Conservation (phyloP, 2,888 invertebrate genomes). For the Drosophila siamana region DNA sequence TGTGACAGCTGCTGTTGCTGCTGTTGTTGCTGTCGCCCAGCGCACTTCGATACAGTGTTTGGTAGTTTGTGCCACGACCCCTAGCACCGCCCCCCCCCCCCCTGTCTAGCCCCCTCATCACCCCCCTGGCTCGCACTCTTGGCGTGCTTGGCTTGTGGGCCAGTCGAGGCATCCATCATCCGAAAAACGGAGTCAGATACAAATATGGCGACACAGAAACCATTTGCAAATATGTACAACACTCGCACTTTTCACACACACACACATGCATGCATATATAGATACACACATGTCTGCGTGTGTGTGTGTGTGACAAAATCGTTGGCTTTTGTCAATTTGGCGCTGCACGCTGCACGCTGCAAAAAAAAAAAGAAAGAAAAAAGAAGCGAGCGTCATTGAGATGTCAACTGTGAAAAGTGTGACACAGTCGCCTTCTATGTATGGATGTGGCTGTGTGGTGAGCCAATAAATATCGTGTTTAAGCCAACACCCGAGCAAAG, state of each 20-base stretch:
- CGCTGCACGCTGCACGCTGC: conserved; percentile 13
- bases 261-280: too few species aligned
- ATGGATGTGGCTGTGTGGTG: too few species aligned
- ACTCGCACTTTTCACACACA: not conserved
- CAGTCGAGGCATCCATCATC: conserved; percentile 74
- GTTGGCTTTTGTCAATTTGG: conserved; percentile 68
- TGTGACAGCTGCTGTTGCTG: too few species aligned
- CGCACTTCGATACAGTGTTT: too few species aligned
- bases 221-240: conserved; percentile 69
- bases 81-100: not conserved
- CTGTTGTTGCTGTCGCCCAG: too few species aligned
- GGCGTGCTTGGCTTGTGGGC: too few species aligned
- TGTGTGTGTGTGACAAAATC: conserved; percentile 33
- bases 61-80: not conserved
- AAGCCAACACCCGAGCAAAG: conserved; percentile 79
- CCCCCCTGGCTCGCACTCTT: too few species aligned
- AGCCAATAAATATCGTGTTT: conserved; percentile 81
- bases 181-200: conserved; percentile 68
- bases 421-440: too few species aligned
- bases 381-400: conserved; percentile 62
- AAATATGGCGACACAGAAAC: conserved; percentile 68
- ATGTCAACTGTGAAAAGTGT: conserved; percentile 80
- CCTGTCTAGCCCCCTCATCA: too few species aligned
- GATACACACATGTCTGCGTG: not conserved
- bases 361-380: conserved; percentile 48